Conservation (phyloP, 2,888 invertebrate genomes). For the Eutolmus rufibarbis region DNA sequence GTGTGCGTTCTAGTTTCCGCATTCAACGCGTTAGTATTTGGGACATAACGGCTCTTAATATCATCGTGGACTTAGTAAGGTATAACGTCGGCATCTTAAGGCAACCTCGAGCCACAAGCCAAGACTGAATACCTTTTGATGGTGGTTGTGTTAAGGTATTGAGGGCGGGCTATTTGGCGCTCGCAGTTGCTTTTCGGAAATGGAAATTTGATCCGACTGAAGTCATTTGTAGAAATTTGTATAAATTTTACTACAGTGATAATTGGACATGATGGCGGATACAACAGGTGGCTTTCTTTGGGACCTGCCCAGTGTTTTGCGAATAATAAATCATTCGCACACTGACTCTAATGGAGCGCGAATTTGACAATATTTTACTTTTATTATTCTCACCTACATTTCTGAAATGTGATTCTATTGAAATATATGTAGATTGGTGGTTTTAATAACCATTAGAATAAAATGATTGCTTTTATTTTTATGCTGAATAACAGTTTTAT, state of each 20-base stretch:
- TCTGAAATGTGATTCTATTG: neutral
- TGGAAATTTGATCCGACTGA: neutral
- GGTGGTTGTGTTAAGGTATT: neutral
- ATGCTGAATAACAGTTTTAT: too few relatives aligned
- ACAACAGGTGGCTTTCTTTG: neutral
- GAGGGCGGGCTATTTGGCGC: neutral
- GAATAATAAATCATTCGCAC: neutral
- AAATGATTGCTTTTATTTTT: neutral
- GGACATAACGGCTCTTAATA: slow-evolving; percentile 47
- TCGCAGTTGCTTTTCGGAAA: neutral
- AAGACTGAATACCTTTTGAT: neutral
- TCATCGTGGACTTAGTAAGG: slow-evolving; percentile 16
- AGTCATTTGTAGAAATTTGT: neutral
- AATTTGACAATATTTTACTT: neutral
- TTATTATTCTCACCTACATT: neutral
- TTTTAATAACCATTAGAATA: neutral
- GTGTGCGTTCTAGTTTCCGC: slow-evolving; percentile 38
- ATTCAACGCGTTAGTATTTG: slow-evolving; percentile 41
- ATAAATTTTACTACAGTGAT: neutral
- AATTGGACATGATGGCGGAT: neutral
- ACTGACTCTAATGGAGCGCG: neutral
- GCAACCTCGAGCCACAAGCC: neutral
- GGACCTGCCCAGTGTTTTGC: neutral
- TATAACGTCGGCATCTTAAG: neutral
- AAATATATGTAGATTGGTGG: neutral